Base-by-base conservation (phyloP, 2,797 vertebrate species). In the Epinephelus malabaricus region DNA sequence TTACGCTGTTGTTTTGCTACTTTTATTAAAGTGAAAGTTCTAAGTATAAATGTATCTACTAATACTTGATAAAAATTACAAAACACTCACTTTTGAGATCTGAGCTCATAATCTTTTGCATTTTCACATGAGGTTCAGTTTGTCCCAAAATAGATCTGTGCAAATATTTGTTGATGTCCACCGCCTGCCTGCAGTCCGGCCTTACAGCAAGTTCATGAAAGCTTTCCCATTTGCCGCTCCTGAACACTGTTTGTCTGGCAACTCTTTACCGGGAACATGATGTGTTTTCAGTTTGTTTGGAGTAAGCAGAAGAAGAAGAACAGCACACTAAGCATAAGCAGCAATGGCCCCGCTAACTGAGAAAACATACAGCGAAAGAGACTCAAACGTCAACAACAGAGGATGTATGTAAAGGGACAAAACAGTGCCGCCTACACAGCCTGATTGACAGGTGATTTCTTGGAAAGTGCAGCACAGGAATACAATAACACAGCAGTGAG, bases 401-500 rank as follows among this genome's bases (percentile, higher is more conserved):
- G 47, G 77, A 74, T 76, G 74, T 53, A 78, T 70, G 70, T 78
- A n/a, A 74, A 66, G 68, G 55, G 61, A 80, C 53, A 73, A 79
- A 74, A 69, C 64, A 30, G 73, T 21, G 68, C 81, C 69, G 51
- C 83, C 86, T 47, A 85, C 84, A 55, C 82, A 3, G 55, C 67
- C 54, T 88, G 85, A 92, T 27, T 88, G 86, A 66, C 88, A 70
- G 88, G 19, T 63, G 80, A 53, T 68, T 80, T 66, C 69, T 43
- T 72, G 78, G 64, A 83, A 40, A 68, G 73, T 40, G 79, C 53
- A 68, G 66, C 3, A 25, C 55, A 66, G 71, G 61, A 60, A 78
- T 55, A 62, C 76, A 71, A 60, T 5, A 55, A 34, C 50, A 1
- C 54, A 46, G 63, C 79, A 47, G 62, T 3, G 45, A 84, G 66